Base-by-base conservation (phyloP, 2,888 invertebrate genomes). In the Zaprionus obscuricornis region DNA sequence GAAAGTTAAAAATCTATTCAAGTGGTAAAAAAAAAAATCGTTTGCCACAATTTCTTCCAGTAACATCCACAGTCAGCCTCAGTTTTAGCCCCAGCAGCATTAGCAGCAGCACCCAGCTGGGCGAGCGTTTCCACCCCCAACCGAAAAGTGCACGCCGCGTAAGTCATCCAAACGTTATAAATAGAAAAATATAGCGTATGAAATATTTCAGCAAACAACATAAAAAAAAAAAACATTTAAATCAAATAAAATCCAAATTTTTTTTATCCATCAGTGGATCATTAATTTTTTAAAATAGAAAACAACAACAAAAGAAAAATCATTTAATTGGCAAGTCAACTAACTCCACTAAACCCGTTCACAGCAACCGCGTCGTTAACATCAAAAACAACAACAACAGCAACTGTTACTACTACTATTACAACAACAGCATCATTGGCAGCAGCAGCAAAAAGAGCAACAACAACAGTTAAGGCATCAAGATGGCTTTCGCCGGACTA, bases 401-500 rank as follows among this genome's bases (percentile, higher is more conserved):
- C n/a, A n/a, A n/a, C n/a, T n/a, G n/a, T n/a, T n/a, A n/a, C n/a
- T n/a, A n/a, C n/a, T n/a, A n/a, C n/a, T n/a, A n/a, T n/a, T n/a
- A n/a, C n/a, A n/a, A 31, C 43, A 52, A 36, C 11, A 33, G 55
- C 60, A 57, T 29, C 36, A 46, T 34, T 37, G 46, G 14, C 51
- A 45, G 52, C 42, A 60, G 40, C 36, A 22, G 16, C 60, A 66
- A n/a, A 46, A 49, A 31, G 42, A 62, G 16, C 52, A 46, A 43
- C 42, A 66, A 47, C 29, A 49, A 51, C 68, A 71, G 17, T 17
- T 56, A 62, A 51, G 47, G 63, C 72, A 74, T n/a, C 78, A 86
- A 74, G 75, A 99, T 99, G 99, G 99, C 99, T 91, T 97, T 99
- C 91, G 98, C 98, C 87, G 99, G 99, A 86, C 93, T 99, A 82